Percentiles rank a stretch among this genome's conserved stretches.
Evolutionary conservation across 2,113 vertebrate species (phyloP).

Genomic region (Dipodomys ordii): DNA sequence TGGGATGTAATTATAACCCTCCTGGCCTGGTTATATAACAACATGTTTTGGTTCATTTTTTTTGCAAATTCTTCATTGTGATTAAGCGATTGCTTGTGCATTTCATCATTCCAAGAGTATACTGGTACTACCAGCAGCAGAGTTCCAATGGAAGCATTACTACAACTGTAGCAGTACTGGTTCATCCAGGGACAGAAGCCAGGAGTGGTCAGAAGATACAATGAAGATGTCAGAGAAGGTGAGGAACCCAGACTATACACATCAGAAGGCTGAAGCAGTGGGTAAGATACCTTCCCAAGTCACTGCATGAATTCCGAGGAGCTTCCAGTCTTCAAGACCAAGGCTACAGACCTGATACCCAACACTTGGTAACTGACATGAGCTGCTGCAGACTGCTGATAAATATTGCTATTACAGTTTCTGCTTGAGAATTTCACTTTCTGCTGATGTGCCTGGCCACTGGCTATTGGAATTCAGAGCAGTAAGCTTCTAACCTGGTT

Average conservation of each 20-base stretch:
- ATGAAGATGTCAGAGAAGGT: not conserved
- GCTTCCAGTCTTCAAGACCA: not conserved
- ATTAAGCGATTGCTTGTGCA: not conserved
- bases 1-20: not conserved
- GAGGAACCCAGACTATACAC: not conserved
- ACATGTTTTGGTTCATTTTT: not conserved
- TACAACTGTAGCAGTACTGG: not conserved
- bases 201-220: not conserved
- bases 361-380: not conserved
- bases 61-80: too few species aligned
- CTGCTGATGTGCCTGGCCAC: too few species aligned
- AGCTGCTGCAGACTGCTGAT: too few species aligned
- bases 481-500: not conserved
- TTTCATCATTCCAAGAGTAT: not conserved
- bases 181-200: not conserved
- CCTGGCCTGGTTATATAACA: too few species aligned
- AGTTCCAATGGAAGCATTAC: too few species aligned
- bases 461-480: not conserved
- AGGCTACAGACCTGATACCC: not conserved
- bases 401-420: not conserved
- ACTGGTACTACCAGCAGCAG: not conserved
- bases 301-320: not conserved
- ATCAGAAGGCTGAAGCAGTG: not conserved
- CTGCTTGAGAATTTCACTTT: not conserved
- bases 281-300: not conserved